Evolutionary conservation across 1,140 invertebrate genomes (phyloP).

Genomic region (Orussus abietinus): DNA sequence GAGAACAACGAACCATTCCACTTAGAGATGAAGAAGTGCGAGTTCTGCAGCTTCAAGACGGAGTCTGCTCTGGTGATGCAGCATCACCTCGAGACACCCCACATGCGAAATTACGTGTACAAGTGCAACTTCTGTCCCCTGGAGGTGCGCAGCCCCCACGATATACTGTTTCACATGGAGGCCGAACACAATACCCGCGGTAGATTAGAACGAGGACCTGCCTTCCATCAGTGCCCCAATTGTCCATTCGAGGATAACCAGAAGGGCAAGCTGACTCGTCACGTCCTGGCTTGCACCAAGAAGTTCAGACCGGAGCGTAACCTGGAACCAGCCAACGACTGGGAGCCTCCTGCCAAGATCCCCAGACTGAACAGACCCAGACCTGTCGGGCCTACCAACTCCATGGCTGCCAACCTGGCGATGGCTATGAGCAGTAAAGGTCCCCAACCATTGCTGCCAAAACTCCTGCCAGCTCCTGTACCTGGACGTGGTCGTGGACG

Average conservation of each 20-base stretch:
- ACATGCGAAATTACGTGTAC: slow-evolving; percentile 82
- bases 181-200: slow-evolving; percentile 80
- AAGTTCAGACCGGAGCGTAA: slow-evolving; percentile 86
- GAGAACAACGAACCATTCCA: slow-evolving; percentile 84
- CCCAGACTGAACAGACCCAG: slow-evolving; percentile 65
- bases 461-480: slow-evolving; percentile 48
- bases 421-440: slow-evolving; percentile 47
- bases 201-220: slow-evolving; percentile 76
- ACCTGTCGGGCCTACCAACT: slow-evolving; percentile 43
- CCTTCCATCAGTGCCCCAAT: slow-evolving; percentile 88
- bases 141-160: slow-evolving; percentile 77
- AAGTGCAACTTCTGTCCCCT: slow-evolving; percentile 85
- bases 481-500: slow-evolving; percentile 46
- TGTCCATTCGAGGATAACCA: slow-evolving; percentile 94
- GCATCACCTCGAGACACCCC: slow-evolving; percentile 87
- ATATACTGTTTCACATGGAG: slow-evolving; percentile 90
- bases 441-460: slow-evolving; percentile 55
- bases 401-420: slow-evolving; percentile 46
- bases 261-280: slow-evolving; percentile 87
- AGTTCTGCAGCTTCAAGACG: slow-evolving; percentile 89
- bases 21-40: slow-evolving; percentile 77
- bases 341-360: slow-evolving; percentile 91
- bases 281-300: slow-evolving; percentile 84
- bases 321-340: slow-evolving; percentile 77
- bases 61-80: slow-evolving; percentile 84